Base-by-base conservation (phyloP, 2,113 vertebrate genomes). In the Motacilla tschutschensis region DNA sequence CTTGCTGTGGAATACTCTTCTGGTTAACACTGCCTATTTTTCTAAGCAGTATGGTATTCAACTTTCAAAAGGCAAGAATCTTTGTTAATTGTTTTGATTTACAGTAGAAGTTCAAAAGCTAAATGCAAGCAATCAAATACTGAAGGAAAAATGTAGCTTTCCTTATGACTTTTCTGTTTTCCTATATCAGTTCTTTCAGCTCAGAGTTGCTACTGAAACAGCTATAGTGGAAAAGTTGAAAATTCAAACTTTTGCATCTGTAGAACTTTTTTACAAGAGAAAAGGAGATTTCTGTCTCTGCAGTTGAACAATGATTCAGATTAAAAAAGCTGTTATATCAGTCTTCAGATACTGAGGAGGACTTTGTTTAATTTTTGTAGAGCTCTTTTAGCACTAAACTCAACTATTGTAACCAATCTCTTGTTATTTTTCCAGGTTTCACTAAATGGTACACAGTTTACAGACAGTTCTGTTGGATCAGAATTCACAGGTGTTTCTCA, bases 401-500 rank as follows among this genome's bases (percentile, higher is more conserved):
- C 8, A 29, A 11, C 35, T 41, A 1, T 70, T 64, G 11, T 87
- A 43, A 91, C 19, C 6, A 22, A 9, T 33, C 10, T 85, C 7
- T 89, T 87, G 57, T 57, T 93, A 10, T 53, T 87, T 79, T 88
- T 84, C 54, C 87, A 98, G 98, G 97, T 98, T 92, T 97, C 97
- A 3, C 92, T 98, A 89, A 98, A 98, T 94, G 98, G 97, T 93
- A 95, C 97, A 31, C 98, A 98, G 96, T 98, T 98, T 94, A 97
- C 98, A 50, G 98, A 98, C 94, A 97, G 96, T 89, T 97, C 98
- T 59, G 97, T 98, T 82, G 98, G 97, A 79, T 97, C 98, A 64
- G 98, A 98, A 93, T 98, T 98, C 96, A 97, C 98, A 8, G 97
- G 97, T 88, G 97, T 98, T 90, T 97, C 98, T 93, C 98, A 99